phyloP scores from a whole-genome alignment of 1,140 invertebrate species.

The Hestina assimilis region DNA sequence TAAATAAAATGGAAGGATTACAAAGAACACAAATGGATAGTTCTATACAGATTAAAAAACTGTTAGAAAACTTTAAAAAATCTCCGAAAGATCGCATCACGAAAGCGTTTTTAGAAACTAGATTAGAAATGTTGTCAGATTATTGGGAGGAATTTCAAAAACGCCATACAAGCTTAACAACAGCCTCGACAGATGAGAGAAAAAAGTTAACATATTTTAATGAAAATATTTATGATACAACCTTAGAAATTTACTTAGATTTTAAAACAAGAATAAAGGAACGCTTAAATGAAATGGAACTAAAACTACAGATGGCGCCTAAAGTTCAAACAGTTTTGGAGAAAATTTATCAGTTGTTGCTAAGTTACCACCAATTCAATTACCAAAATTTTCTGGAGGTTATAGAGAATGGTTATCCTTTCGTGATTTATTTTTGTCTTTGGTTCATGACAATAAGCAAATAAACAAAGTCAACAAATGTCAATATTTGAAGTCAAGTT shows the following conservation, averaged over 20 bases:
- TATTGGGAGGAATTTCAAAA: conserved; percentile 28
- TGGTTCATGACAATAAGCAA: background rate
- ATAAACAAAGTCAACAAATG: background rate
- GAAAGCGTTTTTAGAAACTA: conserved; percentile 28
- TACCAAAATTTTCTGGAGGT: background rate
- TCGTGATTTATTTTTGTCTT: background rate
- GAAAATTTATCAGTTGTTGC: background rate
- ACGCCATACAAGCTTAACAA: background rate
- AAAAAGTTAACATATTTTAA: too few relatives aligned
- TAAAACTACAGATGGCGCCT: background rate
- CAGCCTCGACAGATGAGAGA: background rate
- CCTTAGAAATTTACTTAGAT: background rate
- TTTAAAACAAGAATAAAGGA: background rate
- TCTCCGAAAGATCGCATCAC: conserved; percentile 33
- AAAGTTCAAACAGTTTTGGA: background rate
- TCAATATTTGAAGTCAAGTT: background rate
- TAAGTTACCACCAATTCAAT: background rate
- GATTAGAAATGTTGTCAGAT: conserved; percentile 22
- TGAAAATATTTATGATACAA: background rate
- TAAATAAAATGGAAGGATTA: background rate
- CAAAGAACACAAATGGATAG: conserved; percentile 23
- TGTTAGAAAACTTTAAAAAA: conserved; percentile 24
- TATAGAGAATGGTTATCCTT: background rate
- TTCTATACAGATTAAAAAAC: background rate
- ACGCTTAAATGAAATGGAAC: background rate